phyloP scores from a whole-genome alignment of 2,797 vertebrate species.

The Pogoniulus pusillus region DNA sequence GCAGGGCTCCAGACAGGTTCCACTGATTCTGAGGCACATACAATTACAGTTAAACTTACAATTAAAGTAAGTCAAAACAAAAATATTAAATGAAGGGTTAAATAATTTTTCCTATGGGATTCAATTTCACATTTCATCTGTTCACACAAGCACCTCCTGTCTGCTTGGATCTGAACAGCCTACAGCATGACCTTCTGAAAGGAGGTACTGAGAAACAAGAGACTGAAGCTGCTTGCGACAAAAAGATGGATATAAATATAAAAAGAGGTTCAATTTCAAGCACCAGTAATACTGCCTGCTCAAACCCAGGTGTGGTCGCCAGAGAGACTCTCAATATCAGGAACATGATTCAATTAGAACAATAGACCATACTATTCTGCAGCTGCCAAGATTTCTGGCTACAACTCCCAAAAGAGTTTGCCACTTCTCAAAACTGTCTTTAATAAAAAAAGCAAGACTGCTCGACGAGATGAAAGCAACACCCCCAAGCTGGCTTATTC shows the following conservation, averaged over 20 bases:
- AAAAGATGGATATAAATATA: slow-evolving; percentile 76
- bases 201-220: slow-evolving; percentile 66
- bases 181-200: slow-evolving; percentile 59
- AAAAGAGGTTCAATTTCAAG: slow-evolving; percentile 73
- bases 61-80: slow-evolving; percentile 65
- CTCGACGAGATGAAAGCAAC: slow-evolving; percentile 47
- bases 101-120: slow-evolving; percentile 58
- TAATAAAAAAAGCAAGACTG: slow-evolving; percentile 51
- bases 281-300: slow-evolving; percentile 77
- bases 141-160: slow-evolving; percentile 44
- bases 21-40: slow-evolving; percentile 65
- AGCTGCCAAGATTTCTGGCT: slow-evolving; percentile 56
- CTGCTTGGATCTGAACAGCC: slow-evolving; percentile 60
- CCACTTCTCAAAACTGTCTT: slow-evolving; percentile 45
- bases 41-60: slow-evolving; percentile 52
- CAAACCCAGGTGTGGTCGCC: slow-evolving; percentile 53
- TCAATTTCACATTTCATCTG: slow-evolving; percentile 76
- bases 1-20: slow-evolving; percentile 57
- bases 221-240: slow-evolving; percentile 71
- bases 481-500: slow-evolving; percentile 50
- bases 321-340: slow-evolving; percentile 41
- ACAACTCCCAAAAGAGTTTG: slow-evolving; percentile 37
- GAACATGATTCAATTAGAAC: slow-evolving; percentile 41
- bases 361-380: background rate
- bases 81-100: slow-evolving; percentile 63